Conservation (phyloP, 30 jellyfish, hydroid and myxozoan species). For the Hydractinia symbiolongicarpus region DNA sequence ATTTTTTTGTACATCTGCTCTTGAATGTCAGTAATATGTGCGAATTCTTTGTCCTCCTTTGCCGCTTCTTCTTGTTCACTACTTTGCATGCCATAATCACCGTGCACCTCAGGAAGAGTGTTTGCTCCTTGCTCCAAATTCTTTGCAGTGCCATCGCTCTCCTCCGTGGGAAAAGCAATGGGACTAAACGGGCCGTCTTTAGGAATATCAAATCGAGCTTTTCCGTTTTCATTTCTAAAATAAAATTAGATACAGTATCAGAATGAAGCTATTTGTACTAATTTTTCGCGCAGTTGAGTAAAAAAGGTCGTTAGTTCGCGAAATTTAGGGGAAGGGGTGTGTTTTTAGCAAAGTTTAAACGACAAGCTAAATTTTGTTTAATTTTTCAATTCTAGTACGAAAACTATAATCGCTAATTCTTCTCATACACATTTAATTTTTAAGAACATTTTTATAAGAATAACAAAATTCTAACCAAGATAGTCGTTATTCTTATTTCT, state of each 20-base stretch:
- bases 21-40: slow-evolving; percentile 47
- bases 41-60: slow-evolving; percentile 85
- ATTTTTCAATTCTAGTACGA: no score
- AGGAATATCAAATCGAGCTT: slow-evolving; percentile 9
- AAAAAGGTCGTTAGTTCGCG: no score
- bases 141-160: not conserved
- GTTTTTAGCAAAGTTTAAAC: no score
- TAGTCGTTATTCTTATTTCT: no score
- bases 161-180: not conserved
- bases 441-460: no score
- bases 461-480: no score
- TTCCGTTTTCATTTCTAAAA: slow-evolving; percentile 2
- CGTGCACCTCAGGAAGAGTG: slow-evolving; percentile 71
- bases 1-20: slow-evolving; percentile 59
- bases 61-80: slow-evolving; percentile 89
- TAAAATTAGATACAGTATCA: not conserved
- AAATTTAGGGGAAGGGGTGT: no score
- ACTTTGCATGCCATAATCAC: slow-evolving; percentile 55
- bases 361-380: no score
- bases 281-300: not conserved
- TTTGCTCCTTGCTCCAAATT: slow-evolving; percentile 20
- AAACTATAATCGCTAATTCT: no score
- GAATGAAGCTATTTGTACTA: not conserved
- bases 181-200: slow-evolving; percentile 6
- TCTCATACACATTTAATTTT: no score